Evolutionary conservation across 2,113 vertebrate genomes (phyloP).

Genomic region (Sialia sialis): DNA sequence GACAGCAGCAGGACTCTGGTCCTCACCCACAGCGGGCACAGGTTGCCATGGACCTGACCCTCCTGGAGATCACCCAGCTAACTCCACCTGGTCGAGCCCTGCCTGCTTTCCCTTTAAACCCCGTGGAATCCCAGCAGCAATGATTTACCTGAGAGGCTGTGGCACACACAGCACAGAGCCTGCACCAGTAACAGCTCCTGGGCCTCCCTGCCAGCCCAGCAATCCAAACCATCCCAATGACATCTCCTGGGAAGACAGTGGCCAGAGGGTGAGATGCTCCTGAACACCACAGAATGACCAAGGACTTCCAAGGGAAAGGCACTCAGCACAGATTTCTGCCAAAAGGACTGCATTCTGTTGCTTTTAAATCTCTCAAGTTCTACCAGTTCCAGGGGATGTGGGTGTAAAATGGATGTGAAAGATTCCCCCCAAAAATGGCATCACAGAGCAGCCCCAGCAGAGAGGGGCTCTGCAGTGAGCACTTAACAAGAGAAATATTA

Average conservation of each 20-base stretch:
- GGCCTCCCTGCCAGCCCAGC: not conserved
- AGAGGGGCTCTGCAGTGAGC: not conserved
- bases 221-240: not conserved
- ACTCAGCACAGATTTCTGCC: not conserved
- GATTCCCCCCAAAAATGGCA: not conserved
- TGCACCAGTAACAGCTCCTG: not conserved
- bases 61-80: not conserved
- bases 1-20: not conserved
- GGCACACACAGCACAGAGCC: not conserved
- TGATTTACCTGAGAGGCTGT: not conserved
- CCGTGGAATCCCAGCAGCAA: not conserved
- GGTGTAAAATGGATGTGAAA: not conserved
- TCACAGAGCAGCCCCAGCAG: not conserved
- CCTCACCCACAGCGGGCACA: not conserved
- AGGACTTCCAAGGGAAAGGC: not conserved
- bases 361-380: not conserved
- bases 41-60: fast-evolving
- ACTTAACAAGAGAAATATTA: not conserved
- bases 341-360: not conserved
- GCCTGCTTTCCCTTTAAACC: not conserved
- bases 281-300: not conserved
- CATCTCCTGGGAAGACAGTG: not conserved
- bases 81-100: not conserved
- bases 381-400: too few species aligned
- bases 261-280: not conserved